A percentile compares a stretch with the other conserved stretches of the same genome.
These are phyloP conservation scores for Drosophila putrida DNA, from an alignment of 2,888 invertebrate species.

Conservation along the genomic window DNA sequence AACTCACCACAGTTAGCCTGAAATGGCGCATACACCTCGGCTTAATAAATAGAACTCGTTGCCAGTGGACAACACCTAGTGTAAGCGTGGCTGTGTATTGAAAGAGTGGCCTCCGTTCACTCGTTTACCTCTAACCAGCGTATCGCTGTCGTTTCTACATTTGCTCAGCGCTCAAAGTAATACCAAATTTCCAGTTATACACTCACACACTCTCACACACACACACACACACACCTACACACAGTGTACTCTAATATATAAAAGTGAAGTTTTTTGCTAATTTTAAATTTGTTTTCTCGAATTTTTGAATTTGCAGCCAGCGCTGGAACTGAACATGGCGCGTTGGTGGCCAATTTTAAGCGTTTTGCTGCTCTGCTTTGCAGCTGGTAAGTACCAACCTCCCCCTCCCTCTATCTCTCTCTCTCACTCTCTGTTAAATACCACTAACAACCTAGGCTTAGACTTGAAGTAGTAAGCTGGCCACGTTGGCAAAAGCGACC, in stretches of 20 bases:
- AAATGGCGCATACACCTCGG: slow-evolving; percentile 73
- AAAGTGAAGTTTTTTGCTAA: slow-evolving; percentile 54
- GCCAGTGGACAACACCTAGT: slow-evolving; percentile 85
- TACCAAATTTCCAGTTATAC: slow-evolving; percentile 28
- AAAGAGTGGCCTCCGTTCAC: slow-evolving; percentile 81
- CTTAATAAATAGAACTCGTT: slow-evolving; percentile 86
- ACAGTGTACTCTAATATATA: slow-evolving; percentile 24
- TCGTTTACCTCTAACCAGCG: slow-evolving; percentile 40
- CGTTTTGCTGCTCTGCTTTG: slow-evolving; percentile 83
- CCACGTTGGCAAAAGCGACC: slow-evolving; percentile 54
- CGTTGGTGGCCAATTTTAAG: slow-evolving; percentile 84
- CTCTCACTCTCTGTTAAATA: not conserved
- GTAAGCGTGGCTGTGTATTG: slow-evolving; percentile 86
- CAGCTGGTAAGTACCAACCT: slow-evolving; percentile 82
- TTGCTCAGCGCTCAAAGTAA: slow-evolving; percentile 60
- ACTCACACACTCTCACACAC: not conserved
- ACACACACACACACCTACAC: slow-evolving; percentile 5
- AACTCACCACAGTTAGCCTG: slow-evolving; percentile 81
- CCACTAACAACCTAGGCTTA: slow-evolving; percentile 25
- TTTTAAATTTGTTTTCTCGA: slow-evolving; percentile 41
- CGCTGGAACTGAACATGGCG: slow-evolving; percentile 82
- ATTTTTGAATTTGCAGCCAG: slow-evolving; percentile 64
- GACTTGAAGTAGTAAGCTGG: slow-evolving; percentile 33
- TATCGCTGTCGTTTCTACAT: slow-evolving; percentile 67
- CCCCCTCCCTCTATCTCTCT: not conserved